Conservation (phyloP, 2,113 vertebrate species). For the Pachypanchax playfairii region DNA sequence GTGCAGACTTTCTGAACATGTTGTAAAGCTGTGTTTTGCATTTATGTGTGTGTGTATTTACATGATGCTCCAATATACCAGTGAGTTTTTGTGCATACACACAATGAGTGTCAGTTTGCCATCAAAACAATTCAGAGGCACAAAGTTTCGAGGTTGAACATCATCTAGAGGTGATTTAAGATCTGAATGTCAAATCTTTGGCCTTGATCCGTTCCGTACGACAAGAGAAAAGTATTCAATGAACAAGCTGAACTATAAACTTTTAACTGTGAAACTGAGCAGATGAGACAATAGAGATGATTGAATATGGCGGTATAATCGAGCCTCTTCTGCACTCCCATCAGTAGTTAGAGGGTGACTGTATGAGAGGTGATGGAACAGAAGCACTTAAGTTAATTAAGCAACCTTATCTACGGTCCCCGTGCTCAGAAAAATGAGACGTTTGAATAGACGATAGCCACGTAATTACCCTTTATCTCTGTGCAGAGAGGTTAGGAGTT, state of each 20-base stretch:
- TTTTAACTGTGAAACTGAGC: conserved; percentile 54
- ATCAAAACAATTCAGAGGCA: background rate
- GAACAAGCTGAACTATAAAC: conserved; percentile 51
- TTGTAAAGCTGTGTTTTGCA: no score
- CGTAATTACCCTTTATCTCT: conserved; percentile 77
- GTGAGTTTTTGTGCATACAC: no score
- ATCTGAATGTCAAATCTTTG: conserved; percentile 4
- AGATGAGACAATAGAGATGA: conserved; percentile 63
- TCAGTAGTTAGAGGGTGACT: conserved; percentile 54
- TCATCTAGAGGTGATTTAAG: background rate
- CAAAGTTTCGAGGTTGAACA: background rate
- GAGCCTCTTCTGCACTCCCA: conserved; percentile 47
- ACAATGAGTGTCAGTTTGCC: background rate
- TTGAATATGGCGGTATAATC: conserved; percentile 62
- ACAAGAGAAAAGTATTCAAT: conserved; percentile 21
- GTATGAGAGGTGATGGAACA: conserved; percentile 67
- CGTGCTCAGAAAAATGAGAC: conserved; percentile 60
- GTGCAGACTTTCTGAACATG: no score
- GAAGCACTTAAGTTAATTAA: conserved; percentile 78
- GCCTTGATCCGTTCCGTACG: background rate
- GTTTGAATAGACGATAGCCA: conserved; percentile 70
- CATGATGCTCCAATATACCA: no score
- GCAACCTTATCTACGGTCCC: conserved; percentile 71
- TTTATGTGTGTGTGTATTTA: no score
- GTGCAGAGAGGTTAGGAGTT: conserved; percentile 62